A percentile compares a stretch with the other conserved stretches of the same genome.
Evolutionary conservation across 2,888 invertebrate genomes (phyloP).

Genomic region (Lamellibrachia columna): DNA sequence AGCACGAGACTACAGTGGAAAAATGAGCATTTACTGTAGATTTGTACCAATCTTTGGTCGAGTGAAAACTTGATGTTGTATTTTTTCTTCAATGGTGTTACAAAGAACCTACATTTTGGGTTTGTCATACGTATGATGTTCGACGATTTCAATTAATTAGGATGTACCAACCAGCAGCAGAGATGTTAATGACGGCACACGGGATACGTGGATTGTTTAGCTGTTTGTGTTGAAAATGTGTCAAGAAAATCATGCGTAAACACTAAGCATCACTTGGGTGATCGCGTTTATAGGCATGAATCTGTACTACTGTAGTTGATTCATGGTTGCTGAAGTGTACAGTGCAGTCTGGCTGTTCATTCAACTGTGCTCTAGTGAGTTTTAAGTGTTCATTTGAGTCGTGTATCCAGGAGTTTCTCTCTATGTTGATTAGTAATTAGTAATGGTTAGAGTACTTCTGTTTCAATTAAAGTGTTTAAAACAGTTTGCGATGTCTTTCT

Average conservation of each 20-base stretch:
- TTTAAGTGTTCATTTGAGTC: neutral
- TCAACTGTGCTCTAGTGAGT: neutral
- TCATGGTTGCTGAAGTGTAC: neutral
- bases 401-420: neutral
- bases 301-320: neutral
- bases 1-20: neutral
- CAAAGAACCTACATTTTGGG: neutral
- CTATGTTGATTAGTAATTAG: constrained; percentile 3
- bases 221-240: neutral
- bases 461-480: neutral
- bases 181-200: neutral
- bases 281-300: neutral
- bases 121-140: neutral
- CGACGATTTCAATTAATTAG: neutral
- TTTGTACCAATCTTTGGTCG: neutral
- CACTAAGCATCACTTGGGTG: neutral
- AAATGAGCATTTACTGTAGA: neutral
- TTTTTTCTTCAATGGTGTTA: neutral
- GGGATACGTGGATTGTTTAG: neutral
- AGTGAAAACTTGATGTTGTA: neutral
- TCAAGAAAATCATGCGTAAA: neutral
- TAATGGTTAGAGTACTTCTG: neutral
- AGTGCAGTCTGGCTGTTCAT: neutral
- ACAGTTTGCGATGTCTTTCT: neutral
- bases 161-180: neutral